phyloP scores from a whole-genome alignment of 2,888 invertebrate genomes.

The Hecatera dysodea region DNA sequence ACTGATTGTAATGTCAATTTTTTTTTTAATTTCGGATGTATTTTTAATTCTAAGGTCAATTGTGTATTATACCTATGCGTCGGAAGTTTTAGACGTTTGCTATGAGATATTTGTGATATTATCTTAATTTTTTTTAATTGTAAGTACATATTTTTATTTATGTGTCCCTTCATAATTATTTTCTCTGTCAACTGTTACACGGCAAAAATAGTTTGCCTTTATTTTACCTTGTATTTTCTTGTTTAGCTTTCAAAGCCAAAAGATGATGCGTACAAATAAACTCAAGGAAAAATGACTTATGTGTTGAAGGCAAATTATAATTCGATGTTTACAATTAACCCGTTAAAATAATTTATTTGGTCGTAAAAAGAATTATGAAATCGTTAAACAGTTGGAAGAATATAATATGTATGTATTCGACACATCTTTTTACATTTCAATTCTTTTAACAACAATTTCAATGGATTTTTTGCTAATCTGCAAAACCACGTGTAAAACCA shows the following conservation, averaged over 20 bases:
- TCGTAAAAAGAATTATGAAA: neutral
- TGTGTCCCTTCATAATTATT: conserved; percentile 17
- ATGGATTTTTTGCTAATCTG: neutral
- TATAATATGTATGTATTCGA: neutral
- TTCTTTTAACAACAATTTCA: conserved; percentile 2
- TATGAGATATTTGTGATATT: conserved; percentile 1
- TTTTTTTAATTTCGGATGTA: conserved; percentile 7
- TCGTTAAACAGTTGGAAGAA: conserved; percentile 4
- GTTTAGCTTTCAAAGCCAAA: conserved; percentile 22
- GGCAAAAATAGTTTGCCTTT: conserved; percentile 18
- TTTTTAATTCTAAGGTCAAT: conserved; percentile 23
- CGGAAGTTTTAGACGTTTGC: neutral
- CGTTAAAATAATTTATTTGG: conserved; percentile 18
- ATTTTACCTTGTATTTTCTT: conserved; percentile 22
- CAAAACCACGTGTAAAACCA: neutral
- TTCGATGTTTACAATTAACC: neutral
- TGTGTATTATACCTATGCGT: conserved; percentile 6
- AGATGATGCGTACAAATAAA: conserved; percentile 21
- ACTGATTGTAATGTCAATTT: conserved; percentile 21
- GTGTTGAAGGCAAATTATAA: conserved; percentile 3
- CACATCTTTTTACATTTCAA: conserved; percentile 19
- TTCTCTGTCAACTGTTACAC: neutral
- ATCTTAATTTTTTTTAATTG: conserved; percentile 8
- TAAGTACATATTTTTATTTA: neutral
- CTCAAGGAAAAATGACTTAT: conserved; percentile 7